Evolutionary conservation across 1,140 invertebrate species (phyloP).

Genomic region (Leptinotarsa lineolata): DNA sequence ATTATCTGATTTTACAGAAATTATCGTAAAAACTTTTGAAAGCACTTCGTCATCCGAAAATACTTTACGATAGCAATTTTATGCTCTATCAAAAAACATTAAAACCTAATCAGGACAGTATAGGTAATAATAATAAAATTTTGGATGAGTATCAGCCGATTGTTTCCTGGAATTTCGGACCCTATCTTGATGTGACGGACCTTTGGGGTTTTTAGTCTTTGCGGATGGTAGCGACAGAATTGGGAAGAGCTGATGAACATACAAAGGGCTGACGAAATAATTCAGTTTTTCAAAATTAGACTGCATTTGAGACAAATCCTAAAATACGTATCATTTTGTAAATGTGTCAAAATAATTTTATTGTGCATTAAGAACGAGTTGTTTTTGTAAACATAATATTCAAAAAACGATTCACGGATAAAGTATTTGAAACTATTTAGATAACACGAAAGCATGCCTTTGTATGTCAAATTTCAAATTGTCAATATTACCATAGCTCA

Average conservation of each 20-base stretch:
- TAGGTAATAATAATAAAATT: conserved; percentile 15
- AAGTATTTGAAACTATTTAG: no score
- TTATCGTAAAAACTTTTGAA: not conserved
- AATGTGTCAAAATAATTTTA: no score
- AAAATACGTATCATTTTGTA: no score
- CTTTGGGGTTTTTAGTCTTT: not conserved
- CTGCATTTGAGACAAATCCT: no score
- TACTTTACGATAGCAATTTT: conserved; percentile 1
- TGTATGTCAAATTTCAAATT: no score
- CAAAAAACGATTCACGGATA: no score
- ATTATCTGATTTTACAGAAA: conserved; percentile 6
- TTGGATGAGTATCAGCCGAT: conserved; percentile 5
- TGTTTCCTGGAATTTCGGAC: conserved; percentile 16
- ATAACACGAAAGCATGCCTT: no score
- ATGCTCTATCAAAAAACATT: conserved; percentile 1
- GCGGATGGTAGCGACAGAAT: conserved; percentile 1
- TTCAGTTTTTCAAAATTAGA: no score
- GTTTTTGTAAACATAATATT: no score
- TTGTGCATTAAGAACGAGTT: no score
- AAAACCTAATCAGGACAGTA: not conserved
- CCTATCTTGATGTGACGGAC: not conserved
- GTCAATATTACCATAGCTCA: no score
- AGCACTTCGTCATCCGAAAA: not conserved
- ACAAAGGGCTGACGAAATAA: not conserved
- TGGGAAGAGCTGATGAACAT: not conserved